Conservation (phyloP, 2,797 vertebrate genomes). For the Leptodactylus fallax region DNA sequence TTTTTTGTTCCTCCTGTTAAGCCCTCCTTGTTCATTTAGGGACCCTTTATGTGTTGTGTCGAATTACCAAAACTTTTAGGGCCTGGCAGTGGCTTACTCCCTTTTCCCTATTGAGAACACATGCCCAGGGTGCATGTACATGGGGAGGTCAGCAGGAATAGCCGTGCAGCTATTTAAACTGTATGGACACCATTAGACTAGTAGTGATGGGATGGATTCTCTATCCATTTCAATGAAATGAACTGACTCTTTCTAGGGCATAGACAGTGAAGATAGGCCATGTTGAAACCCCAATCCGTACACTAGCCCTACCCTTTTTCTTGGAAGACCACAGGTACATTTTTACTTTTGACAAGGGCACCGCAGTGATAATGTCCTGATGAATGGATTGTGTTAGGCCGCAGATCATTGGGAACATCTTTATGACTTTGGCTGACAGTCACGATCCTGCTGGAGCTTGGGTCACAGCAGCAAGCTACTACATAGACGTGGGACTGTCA, state of each 20-base stretch:
- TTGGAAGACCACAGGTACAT: too few species aligned
- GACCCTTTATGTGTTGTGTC: not conserved
- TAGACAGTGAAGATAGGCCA: not conserved
- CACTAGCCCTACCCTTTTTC: not conserved
- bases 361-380: too few species aligned
- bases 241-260: not conserved
- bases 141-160: too few species aligned
- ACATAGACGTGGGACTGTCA: slow-evolving; percentile 17
- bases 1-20: not conserved
- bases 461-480: not conserved
- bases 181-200: too few species aligned
- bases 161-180: too few species aligned
- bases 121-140: too few species aligned
- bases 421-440: not conserved
- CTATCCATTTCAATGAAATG: not conserved
- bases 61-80: not conserved
- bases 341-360: too few species aligned
- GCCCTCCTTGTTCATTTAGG: not conserved
- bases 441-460: not conserved
- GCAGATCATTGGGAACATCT: too few species aligned
- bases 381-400: too few species aligned
- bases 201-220: not conserved
- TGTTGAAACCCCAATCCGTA: not conserved
- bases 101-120: too few species aligned
- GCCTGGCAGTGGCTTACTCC: too few species aligned